Evolutionary conservation across 2,888 invertebrate species (phyloP).

Genomic region (Andricus curvator): DNA sequence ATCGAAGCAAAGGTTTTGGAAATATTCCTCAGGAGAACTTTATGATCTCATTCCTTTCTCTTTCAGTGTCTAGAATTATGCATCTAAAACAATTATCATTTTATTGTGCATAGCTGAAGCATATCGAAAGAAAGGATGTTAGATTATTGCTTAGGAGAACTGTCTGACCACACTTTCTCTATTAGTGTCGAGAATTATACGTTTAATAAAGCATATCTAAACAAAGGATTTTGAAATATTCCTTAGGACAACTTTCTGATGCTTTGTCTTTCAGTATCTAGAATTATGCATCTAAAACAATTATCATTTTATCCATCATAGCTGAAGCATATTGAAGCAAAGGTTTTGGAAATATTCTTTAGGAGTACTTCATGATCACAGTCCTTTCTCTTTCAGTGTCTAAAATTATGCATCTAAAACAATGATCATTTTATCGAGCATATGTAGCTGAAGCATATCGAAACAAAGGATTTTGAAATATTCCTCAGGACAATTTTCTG

Average conservation of each 20-base stretch:
- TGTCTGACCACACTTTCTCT: neutral
- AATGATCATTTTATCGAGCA: no score
- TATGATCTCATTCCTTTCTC: constrained; percentile 7
- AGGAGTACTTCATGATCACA: neutral
- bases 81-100: neutral
- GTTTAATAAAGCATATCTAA: no score
- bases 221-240: no score
- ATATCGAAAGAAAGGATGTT: constrained; percentile 10
- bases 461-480: constrained; percentile 10
- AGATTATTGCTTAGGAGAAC: neutral
- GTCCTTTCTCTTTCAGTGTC: constrained; percentile 1
- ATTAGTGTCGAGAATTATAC: no score
- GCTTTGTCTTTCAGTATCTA: no score
- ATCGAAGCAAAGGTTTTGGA: neutral
- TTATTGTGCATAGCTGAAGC: no score
- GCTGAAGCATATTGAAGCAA: neutral
- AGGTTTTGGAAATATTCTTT: neutral
- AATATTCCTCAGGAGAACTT: neutral
- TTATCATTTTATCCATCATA: neutral
- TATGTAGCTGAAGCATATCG: neutral
- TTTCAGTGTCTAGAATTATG: constrained; percentile 9
- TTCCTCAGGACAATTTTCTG: neutral
- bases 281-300: no score
- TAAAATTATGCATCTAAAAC: constrained; percentile 11
- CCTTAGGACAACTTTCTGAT: no score